Evolutionary conservation across 2,113 vertebrate genomes (phyloP).

Genomic region (Dasyprocta punctata): DNA sequence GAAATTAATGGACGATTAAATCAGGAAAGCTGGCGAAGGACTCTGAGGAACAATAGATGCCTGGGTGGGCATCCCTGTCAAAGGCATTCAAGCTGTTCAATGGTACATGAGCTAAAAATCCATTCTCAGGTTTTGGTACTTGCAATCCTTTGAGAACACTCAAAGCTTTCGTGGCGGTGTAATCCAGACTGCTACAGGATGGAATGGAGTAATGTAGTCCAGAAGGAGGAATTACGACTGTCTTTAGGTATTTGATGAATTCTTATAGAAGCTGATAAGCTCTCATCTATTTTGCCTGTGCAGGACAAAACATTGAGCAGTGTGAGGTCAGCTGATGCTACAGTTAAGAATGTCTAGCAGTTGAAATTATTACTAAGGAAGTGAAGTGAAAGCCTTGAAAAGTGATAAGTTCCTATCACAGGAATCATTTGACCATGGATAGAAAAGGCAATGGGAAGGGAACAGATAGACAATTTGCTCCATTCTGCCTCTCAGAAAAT

Average conservation of each 20-base stretch:
- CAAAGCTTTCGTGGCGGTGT: not conserved
- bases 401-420: not conserved
- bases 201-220: not conserved
- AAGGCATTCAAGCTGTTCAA: not conserved
- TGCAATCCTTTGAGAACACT: fast-evolving
- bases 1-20: not conserved
- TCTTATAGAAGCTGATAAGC: not conserved
- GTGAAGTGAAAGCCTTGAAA: not conserved
- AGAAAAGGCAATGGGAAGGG: not conserved
- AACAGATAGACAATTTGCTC: not conserved
- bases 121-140: not conserved
- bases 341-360: not conserved
- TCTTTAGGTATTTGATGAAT: not conserved
- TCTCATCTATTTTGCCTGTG: not conserved
- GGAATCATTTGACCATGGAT: not conserved
- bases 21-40: fast-evolving
- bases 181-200: not conserved
- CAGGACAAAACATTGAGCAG: not conserved
- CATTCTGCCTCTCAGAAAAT: not conserved
- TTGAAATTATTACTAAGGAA: not conserved
- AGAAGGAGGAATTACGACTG: not conserved
- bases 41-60: too few species aligned
- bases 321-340: not conserved
- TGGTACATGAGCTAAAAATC: not conserved
- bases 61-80: fast-evolving